Evolutionary conservation across 2,113 vertebrate species (phyloP), one percentile per base, ranked within the genome.

Genomic region (Rhea americana): DNA sequence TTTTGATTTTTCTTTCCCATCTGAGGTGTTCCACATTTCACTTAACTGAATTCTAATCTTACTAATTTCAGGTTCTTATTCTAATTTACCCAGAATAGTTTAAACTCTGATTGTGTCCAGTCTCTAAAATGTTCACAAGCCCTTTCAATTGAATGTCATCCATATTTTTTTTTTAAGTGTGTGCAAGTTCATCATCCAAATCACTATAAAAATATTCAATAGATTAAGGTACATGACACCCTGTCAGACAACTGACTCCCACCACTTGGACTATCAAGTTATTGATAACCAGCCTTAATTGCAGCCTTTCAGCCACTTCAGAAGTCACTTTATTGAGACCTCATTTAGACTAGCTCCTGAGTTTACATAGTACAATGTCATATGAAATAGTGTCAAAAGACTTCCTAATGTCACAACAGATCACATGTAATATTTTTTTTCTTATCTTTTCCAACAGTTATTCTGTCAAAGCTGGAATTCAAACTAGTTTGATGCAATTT

Each of bases 331-430:
- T 71, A 62, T 19, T 67, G 7, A 74, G 75, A 73, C 7, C 12
- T 91, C 37, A 43, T 80, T 84, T 75, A 84, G 62, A 87, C 30
- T 86, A 53, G 39, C 84, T 82, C 63, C 59, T 45, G 76, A 45
- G 37, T 87, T 95, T 82, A 87, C 76, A 76, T 7, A 85, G 91
- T 63, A 87, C 71, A 66, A 48, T 55, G 91, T 92, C 92, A 95
- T 89, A n/a, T 39, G 50, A 80, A 93, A 95, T 87, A 94, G 82
- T 67, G 75, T 96, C 92, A 95, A 89, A 95, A 93, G 78, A 32
- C 71, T 73, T 85, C 76, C 86, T 53, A 11, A 94, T 92, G 89
- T 95, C 95, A 93, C 53, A 92, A 85, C 32, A 16, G n/a, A 96
- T 96, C 91, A 94, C 2, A 0, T 93, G 58, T 63, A 80, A 32